These are phyloP conservation scores for Frankliniella intonsa DNA, from an alignment of 2,888 invertebrate species.

Conservation along the genomic window DNA sequence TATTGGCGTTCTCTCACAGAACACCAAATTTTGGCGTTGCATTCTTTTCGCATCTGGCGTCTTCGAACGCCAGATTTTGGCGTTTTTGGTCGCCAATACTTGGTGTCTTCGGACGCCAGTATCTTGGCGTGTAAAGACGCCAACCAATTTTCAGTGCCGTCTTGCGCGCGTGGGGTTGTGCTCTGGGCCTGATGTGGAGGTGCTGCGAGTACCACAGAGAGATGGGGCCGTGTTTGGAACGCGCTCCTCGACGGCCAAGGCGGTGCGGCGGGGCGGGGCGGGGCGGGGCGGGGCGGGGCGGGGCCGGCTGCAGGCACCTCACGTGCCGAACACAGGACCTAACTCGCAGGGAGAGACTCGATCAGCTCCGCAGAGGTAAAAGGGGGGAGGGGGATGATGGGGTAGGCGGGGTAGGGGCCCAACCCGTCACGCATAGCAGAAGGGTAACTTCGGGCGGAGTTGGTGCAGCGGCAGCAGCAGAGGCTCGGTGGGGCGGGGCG, in stretches of 20 bases:
- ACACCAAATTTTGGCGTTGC: no score
- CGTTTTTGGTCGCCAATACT: no score
- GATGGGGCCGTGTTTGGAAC: not conserved
- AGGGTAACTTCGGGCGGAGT: not conserved
- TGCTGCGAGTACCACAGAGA: not conserved
- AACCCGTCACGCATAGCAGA: not conserved
- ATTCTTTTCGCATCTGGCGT: no score
- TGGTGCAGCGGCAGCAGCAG: not conserved
- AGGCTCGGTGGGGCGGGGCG: not conserved
- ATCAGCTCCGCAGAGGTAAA: not conserved
- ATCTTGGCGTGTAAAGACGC: no score
- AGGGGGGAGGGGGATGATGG: not conserved
- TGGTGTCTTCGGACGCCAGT: no score
- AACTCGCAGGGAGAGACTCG: constrained; percentile 5
- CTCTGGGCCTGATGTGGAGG: not conserved
- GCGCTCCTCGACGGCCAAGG: no score
- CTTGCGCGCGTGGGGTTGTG: not conserved
- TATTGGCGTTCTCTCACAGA: no score
- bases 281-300: not conserved
- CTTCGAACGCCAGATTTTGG: no score
- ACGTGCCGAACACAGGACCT: constrained; percentile 10
- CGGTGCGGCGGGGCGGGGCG: not conserved
- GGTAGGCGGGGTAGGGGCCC: not conserved
- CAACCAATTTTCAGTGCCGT: no score
- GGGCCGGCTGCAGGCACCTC: not conserved